Conservation (phyloP, 2,113 vertebrate genomes). For the Emydocephalus ijimae region DNA sequence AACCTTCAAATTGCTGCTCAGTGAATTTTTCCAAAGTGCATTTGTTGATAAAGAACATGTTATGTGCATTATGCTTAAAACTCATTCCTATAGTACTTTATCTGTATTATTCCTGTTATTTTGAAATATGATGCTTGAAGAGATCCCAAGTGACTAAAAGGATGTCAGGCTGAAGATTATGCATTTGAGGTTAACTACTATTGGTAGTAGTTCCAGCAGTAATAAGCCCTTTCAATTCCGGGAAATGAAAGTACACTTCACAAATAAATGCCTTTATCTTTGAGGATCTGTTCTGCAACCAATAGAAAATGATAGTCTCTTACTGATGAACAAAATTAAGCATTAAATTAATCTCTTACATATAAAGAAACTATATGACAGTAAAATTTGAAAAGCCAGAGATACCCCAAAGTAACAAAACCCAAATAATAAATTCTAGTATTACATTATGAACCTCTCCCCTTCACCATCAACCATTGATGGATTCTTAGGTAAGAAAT, state of each 20-base stretch:
- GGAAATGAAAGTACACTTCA: slow-evolving; percentile 10
- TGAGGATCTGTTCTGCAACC: background rate
- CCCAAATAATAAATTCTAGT: background rate
- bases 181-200: slow-evolving; percentile 10
- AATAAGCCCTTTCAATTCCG: slow-evolving; percentile 3
- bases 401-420: background rate
- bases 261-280: slow-evolving; percentile 23
- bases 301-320: background rate
- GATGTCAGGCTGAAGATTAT: slow-evolving; percentile 25
- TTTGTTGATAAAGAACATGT: background rate
- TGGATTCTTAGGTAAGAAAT: background rate
- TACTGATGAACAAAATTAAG: background rate
- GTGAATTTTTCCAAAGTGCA: background rate
- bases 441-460: background rate
- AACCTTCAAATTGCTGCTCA: slow-evolving; percentile 9
- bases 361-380: background rate
- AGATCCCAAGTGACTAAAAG: background rate
- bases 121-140: background rate
- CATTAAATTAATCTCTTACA: slow-evolving; percentile 12
- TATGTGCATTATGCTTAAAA: background rate
- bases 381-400: background rate
- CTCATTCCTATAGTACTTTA: background rate
- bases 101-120: slow-evolving; percentile 4
- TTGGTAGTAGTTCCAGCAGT: slow-evolving; percentile 16
- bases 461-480: background rate